A percentile compares a stretch with the other conserved stretches of the same genome.
Evolutionary conservation across 92 coral and sea anemone genomes (phyloP).

Genomic region (Epizoanthus scotinus): DNA sequence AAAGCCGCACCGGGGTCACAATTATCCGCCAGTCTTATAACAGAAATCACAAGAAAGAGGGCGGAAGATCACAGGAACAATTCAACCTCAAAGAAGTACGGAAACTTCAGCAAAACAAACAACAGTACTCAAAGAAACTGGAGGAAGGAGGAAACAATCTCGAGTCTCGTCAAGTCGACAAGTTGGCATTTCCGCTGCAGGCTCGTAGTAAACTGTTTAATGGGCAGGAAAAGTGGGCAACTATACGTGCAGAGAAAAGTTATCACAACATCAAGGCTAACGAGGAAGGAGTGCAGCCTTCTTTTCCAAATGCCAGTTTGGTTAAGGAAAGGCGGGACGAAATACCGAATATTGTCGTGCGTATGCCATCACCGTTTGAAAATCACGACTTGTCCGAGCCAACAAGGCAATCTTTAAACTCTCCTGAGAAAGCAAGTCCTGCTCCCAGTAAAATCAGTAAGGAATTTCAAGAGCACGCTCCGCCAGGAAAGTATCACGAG

Average conservation of each 20-base stretch:
- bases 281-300: not conserved
- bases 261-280: not conserved
- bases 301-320: not conserved
- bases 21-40: conserved; percentile 49
- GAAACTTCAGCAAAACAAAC: conserved; percentile 48
- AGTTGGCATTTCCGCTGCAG: not conserved
- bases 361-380: conserved; percentile 10
- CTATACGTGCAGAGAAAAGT: not conserved
- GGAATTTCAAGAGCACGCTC: not conserved
- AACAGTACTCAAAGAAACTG: conserved; percentile 39
- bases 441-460: not conserved
- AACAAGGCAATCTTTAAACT: not conserved
- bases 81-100: conserved; percentile 40
- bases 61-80: conserved; percentile 31
- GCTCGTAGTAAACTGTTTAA: not conserved
- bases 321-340: conserved; percentile 12
- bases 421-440: too few relatives aligned
- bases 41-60: conserved; percentile 21
- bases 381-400: not conserved
- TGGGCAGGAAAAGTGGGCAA: conserved; percentile 12
- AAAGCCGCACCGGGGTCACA: conserved; percentile 57
- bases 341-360: not conserved
- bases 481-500: not conserved
- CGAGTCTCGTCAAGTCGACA: not conserved
- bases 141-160: conserved; percentile 21